Percentiles rank a stretch among this genome's conserved stretches.
phyloP scores from a whole-genome alignment of 2,797 vertebrate genomes.

The Mus minutoides region DNA sequence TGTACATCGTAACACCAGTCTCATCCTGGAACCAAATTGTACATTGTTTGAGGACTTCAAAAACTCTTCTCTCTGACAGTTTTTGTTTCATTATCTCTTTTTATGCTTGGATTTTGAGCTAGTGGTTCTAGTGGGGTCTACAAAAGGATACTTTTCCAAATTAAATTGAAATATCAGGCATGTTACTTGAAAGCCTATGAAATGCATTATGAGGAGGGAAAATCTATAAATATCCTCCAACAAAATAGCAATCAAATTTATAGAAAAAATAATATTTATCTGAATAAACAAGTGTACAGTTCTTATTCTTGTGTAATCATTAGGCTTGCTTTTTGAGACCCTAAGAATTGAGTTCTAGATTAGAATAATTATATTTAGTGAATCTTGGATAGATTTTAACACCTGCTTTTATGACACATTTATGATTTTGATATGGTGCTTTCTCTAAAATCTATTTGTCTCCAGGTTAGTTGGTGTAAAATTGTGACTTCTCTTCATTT shows the following conservation, averaged over 20 bases:
- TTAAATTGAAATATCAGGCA: neutral
- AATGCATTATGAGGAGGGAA: neutral
- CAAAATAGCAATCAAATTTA: neutral
- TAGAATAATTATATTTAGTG: neutral
- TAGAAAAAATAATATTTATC: neutral
- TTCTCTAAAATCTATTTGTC: neutral
- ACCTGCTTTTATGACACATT: neutral
- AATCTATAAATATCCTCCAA: neutral
- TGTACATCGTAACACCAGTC: neutral
- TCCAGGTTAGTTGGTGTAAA: neutral
- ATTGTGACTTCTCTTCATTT: neutral
- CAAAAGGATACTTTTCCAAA: neutral
- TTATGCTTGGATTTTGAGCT: neutral
- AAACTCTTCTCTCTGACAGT: neutral
- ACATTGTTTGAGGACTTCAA: conserved; percentile 15
- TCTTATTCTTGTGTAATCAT: neutral
- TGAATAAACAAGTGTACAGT: neutral
- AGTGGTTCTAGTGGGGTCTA: neutral
- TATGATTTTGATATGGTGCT: neutral
- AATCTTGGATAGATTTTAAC: neutral
- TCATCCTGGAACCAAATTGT: neutral
- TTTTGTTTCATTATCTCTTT: neutral
- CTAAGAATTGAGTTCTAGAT: neutral
- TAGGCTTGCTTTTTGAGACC: conserved; percentile 7
- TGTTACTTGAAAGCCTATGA: neutral